Base-by-base conservation (phyloP, 2,888 invertebrate genomes). In the Drosophila fulvimacula region DNA sequence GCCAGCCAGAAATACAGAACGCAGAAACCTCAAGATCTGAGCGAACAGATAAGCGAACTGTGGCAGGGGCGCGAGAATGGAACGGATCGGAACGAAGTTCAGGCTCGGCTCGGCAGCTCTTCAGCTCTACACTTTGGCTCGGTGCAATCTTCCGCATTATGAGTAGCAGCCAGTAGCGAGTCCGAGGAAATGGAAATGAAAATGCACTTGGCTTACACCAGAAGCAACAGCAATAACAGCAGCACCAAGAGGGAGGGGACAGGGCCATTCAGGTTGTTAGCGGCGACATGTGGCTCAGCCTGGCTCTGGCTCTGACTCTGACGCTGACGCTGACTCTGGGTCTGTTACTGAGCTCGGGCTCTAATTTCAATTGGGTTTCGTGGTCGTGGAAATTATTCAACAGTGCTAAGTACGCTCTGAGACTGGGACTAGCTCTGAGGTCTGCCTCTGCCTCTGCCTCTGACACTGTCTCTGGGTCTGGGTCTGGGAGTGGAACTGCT, bases 321-420 rank as follows among this genome's bases (percentile, higher is more conserved):
- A 38, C 69, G 30, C 57, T 73, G 69, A 41, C 44, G 52, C 60
- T 80, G 34, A 34, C 63, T 44, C 61, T 73, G 73, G 44, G 55
- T 80, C 73, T 81, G 86, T 80, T 81, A 82, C 81, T 77, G 74
- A 79, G 76, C 65, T 70, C 60, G 69, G 85, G 86, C 85, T 89
- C 85, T 86, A 86, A 86, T 86, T 86, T 86, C 85, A 86, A 86
- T 86, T 86, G 85, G 90, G 83, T 84, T 89, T 82, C 82, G 90
- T 85, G 80, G 88, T 85, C 64, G 89, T 88, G 76, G 88, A 89
- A 84, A 84, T 84, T 84, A 84, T 89, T 89, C 86, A 84, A 85
- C 84, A 88, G 89, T 73, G 82, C 80, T 89, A 85, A 85, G 89
- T 88, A 84, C 89, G 76, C 84, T 71, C 49, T 27, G 62, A 73